These are phyloP conservation scores for Calyptommatus sinebrachiatus DNA, from an alignment of 2,113 vertebrate species.

Conservation along the genomic window DNA sequence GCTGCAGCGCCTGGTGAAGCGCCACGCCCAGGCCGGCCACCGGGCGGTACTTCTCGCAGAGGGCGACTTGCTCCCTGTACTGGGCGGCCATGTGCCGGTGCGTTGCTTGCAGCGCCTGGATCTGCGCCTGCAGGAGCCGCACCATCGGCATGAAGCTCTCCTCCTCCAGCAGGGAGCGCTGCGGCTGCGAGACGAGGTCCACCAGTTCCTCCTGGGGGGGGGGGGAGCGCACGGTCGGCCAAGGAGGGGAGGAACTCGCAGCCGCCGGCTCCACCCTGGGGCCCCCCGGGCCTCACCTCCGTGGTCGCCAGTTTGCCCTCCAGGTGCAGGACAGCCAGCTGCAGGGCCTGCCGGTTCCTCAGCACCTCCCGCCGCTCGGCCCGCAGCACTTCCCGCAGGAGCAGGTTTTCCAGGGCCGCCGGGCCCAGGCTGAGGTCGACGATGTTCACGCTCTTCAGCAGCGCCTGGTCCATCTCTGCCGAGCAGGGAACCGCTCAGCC, in stretches of 20 bases:
- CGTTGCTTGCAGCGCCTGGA: constrained; percentile 49
- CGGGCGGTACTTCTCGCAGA: constrained; percentile 47
- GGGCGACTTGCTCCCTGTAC: constrained; percentile 41
- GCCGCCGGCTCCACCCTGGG: background rate
- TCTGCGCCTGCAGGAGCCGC: constrained; percentile 54
- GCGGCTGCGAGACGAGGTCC: constrained; percentile 58
- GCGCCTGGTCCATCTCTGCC: constrained; percentile 70
- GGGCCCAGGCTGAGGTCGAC: constrained; percentile 76
- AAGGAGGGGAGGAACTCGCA: no score
- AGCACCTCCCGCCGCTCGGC: constrained; percentile 62
- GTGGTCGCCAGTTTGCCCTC: constrained; percentile 57
- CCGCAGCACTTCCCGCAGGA: constrained; percentile 74
- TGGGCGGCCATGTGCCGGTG: constrained; percentile 58
- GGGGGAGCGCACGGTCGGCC: accelerated
- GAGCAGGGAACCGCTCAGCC: background rate
- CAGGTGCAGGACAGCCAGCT: constrained; percentile 60
- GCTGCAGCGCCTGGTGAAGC: constrained; percentile 71
- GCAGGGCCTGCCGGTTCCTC: constrained; percentile 57
- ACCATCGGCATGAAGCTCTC: constrained; percentile 58
- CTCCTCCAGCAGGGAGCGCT: constrained; percentile 42
- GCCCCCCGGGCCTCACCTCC: constrained; percentile 25
- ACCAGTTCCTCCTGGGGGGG: constrained; percentile 62
- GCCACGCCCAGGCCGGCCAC: constrained; percentile 58
- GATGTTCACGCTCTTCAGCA: constrained; percentile 72
- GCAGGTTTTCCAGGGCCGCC: constrained; percentile 71